Base-by-base conservation (phyloP, 2,888 invertebrate species). In the Asteroscopus sphinx region DNA sequence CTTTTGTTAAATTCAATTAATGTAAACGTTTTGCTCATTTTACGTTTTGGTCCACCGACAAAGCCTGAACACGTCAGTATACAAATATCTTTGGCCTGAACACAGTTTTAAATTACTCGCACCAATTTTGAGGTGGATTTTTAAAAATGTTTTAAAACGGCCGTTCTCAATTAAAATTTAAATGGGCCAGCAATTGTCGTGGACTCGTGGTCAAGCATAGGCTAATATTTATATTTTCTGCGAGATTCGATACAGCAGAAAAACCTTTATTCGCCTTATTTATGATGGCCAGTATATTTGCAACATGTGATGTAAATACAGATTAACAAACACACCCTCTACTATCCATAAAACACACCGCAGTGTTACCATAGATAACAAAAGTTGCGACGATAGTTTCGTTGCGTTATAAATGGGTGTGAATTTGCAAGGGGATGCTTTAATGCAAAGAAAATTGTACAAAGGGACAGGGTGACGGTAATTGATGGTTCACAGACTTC, bases 401-500 rank as follows among this genome's bases (percentile, higher is more conserved):
- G 73, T 64, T 69, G 57, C 66, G 86, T 89, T 87, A 91, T 90
- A 86, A 89, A 92, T 86, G 84, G 81, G 81, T 81, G 80, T 73
- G 83, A 90, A 86, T 87, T 85, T 82, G 83, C 83, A 82, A 85
- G 85, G 89, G 92, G 88, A 79, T 83, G 83, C 80, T 88, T 82
- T 87, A 90, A 91, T 86, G 88, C 80, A 88, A 90, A 90, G 92
- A 90, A 91, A 90, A 92, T 91, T 92, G 90, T 89, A 88, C 88
- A 90, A 92, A 88, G 89, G 90, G 90, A 88, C 85, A 84, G 76
- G 68, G 77, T 76, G 81, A 77, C 80, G 79, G 80, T 90, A 90
- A 92, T 92, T 91, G 91, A 92, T 92, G 92, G 86, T 85, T 55
- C 42, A 60, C 39, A 42, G 79, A 75, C 69, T 55, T 54, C 42